phyloP scores from a whole-genome alignment of 2,797 vertebrate species.

The Nannoperca obscura region DNA sequence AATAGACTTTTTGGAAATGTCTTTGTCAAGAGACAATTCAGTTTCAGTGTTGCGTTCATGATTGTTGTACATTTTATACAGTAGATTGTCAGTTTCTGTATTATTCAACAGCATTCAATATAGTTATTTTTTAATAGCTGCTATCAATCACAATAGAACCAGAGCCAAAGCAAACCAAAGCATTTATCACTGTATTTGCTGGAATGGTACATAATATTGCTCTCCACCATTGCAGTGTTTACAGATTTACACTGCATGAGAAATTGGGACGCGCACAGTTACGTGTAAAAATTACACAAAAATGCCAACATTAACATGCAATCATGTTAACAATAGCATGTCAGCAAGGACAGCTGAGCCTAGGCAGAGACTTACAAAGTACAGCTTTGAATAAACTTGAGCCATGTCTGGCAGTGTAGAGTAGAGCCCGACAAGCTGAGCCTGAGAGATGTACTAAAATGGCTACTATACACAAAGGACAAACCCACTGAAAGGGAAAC shows the following conservation, averaged over 20 bases:
- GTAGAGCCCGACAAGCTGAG: neutral
- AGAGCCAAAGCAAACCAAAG: conserved; percentile 1
- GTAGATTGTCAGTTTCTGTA: neutral
- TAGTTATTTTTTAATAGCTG: neutral
- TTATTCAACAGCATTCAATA: neutral
- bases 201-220: neutral
- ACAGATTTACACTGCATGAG: neutral
- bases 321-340: neutral
- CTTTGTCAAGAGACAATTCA: neutral
- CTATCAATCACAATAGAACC: neutral
- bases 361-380: neutral
- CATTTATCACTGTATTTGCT: neutral
- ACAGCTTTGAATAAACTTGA: neutral
- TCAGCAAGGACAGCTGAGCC: neutral
- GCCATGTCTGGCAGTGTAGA: neutral
- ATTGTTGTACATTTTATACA: neutral
- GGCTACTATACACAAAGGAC: neutral
- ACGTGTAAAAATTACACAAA: neutral
- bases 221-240: too few species aligned
- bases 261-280: neutral
- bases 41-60: neutral
- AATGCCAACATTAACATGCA: neutral
- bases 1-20: neutral
- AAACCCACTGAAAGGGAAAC: neutral
- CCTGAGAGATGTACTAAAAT: too few species aligned